Percentiles rank a stretch among this genome's conserved stretches.
Conservation (phyloP, 2,113 vertebrate genomes). For the Catharus fuscescens region DNA sequence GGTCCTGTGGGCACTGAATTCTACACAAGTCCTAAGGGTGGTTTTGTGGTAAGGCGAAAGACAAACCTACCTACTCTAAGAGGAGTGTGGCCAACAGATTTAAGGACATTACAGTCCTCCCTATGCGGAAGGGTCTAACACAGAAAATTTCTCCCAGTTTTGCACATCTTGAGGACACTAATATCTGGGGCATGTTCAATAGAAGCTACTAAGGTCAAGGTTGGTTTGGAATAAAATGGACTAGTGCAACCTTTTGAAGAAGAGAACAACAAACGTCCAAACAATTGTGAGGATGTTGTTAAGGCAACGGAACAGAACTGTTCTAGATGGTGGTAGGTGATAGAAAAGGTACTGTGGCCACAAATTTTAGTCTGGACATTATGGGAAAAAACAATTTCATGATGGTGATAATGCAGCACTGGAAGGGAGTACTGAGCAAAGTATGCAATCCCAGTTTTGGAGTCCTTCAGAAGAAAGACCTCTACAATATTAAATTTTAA, state of each 20-base stretch:
- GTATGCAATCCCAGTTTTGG: rapidly evolving
- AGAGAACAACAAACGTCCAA: not conserved
- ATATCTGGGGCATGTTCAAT: rapidly evolving
- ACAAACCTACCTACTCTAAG: not conserved
- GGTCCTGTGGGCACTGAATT: not conserved
- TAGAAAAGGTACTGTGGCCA: not conserved
- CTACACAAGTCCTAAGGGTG: rapidly evolving
- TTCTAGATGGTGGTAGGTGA: not conserved
- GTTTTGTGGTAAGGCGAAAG: not conserved
- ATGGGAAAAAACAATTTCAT: not conserved
- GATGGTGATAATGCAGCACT: not conserved
- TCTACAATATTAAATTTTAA: not conserved
- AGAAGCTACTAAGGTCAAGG: not conserved
- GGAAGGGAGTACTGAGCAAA: not conserved
- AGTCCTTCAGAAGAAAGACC: not conserved
- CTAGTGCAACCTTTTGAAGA: not conserved
- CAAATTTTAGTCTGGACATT: not conserved
- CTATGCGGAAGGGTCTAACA: not conserved
- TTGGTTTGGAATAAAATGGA: not conserved
- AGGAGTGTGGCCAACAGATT: not conserved
- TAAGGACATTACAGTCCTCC: not conserved
- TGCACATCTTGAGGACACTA: not conserved
- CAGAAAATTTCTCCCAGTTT: not conserved
- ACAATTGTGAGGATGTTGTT: not conserved
- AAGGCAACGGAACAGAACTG: not conserved